These are phyloP conservation scores for Mionectes macconnelli DNA, from an alignment of 2,113 vertebrate genomes.

Conservation along the genomic window DNA sequence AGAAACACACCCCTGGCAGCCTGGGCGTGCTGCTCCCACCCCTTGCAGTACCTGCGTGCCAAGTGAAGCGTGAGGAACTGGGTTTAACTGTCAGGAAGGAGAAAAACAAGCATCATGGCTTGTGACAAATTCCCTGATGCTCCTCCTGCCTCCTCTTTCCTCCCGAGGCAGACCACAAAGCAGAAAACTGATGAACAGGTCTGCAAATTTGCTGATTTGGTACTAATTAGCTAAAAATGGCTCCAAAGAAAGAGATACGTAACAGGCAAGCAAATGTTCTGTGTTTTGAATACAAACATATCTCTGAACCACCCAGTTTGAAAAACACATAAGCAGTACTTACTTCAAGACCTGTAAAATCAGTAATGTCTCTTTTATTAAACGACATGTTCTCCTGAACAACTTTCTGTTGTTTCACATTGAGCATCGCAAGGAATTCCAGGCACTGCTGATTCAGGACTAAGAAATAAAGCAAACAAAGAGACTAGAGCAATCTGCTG, in stretches of 20 bases:
- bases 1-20: neutral
- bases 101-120: neutral
- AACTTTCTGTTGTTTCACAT: slow-evolving; percentile 78
- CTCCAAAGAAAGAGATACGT: neutral
- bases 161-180: neutral
- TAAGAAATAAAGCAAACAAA: slow-evolving; percentile 46
- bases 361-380: slow-evolving; percentile 57
- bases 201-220: neutral
- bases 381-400: slow-evolving; percentile 71
- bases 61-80: neutral
- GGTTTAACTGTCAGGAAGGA: neutral
- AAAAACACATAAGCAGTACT: neutral
- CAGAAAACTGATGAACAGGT: neutral
- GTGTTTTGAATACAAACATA: neutral
- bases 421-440: slow-evolving; percentile 85
- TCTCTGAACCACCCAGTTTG: neutral
- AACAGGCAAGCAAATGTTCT: neutral
- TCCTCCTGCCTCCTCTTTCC: neutral
- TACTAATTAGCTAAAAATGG: neutral
- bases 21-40: neutral
- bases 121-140: neutral
- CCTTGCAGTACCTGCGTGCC: too few relatives aligned
- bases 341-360: slow-evolving; percentile 83
- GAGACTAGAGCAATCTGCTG: neutral
- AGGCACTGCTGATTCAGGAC: slow-evolving; percentile 80